Conservation (phyloP, 2,113 vertebrate species). For the Notothenia rossii region DNA sequence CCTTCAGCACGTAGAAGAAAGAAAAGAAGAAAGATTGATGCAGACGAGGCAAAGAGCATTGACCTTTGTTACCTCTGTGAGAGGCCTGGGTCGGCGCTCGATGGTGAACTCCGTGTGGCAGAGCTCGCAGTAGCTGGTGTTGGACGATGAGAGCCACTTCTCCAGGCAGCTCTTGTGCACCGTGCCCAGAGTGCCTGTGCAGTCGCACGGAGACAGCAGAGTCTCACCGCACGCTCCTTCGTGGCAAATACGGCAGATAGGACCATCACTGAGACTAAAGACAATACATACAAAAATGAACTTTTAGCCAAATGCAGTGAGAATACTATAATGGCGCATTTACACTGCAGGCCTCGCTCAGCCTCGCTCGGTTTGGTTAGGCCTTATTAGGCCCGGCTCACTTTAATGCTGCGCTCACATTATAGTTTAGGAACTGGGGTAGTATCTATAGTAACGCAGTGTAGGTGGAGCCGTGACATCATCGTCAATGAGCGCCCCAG, state of each 20-base stretch:
- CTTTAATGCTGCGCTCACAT: no score
- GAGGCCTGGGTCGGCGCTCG: conserved; percentile 91
- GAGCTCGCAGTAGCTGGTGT: conserved; percentile 98
- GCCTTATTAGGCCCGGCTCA: no score
- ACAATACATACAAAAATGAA: no score
- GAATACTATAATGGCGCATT: not conserved
- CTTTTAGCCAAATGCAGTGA: not conserved
- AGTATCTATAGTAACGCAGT: no score
- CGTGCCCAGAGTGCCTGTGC: conserved; percentile 93
- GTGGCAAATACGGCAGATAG: conserved; percentile 97
- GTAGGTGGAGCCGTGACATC: no score
- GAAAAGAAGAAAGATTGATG: conserved; percentile 15
- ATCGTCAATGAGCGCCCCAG: no score
- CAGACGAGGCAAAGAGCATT: conserved; percentile 58
- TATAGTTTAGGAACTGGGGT: no score
- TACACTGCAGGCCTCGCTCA: no score
- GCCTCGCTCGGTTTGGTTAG: no score
- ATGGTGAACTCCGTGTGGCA: conserved; percentile 96
- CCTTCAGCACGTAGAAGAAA: not conserved
- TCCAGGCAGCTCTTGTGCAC: conserved; percentile 98
- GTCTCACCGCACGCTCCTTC: conserved; percentile 90
- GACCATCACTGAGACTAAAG: conserved; percentile 87
- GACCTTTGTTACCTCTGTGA: conserved; percentile 91
- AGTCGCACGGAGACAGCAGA: conserved; percentile 93
- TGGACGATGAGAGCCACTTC: conserved; percentile 96